These are phyloP conservation scores for Eulacestoma nigropectus DNA, from an alignment of 2,113 vertebrate genomes.

Conservation along the genomic window DNA sequence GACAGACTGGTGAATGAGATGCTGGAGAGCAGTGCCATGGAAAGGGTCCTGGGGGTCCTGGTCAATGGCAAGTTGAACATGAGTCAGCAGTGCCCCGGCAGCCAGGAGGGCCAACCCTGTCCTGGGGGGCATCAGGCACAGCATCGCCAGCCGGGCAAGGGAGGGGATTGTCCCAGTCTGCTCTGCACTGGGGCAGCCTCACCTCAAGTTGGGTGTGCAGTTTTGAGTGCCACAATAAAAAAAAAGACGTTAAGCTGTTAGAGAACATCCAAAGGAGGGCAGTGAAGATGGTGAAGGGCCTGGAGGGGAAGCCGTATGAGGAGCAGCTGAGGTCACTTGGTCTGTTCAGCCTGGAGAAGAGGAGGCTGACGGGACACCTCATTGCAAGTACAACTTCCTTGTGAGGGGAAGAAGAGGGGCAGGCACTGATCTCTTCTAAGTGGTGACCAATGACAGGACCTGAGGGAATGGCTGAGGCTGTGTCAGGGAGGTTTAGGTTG, in stretches of 20 bases:
- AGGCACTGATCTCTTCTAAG: neutral
- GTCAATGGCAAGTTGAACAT: neutral
- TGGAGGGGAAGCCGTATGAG: neutral
- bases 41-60: neutral
- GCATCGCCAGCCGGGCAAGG: too few species aligned
- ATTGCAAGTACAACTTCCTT: neutral
- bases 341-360: neutral
- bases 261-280: neutral
- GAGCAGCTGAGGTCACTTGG: neutral
- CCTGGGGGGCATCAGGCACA: neutral
- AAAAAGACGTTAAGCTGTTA: neutral
- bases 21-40: neutral
- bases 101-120: neutral
- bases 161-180: too few species aligned
- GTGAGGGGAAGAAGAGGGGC: neutral
- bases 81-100: neutral
- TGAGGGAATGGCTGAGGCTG: neutral
- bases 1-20: neutral
- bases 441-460: neutral
- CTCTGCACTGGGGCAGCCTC: too few species aligned
- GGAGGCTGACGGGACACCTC: neutral
- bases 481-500: neutral
- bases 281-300: neutral
- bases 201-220: neutral
- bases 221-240: neutral